These are phyloP conservation scores for Lethenteron reissneri DNA, from an alignment of 2,113 vertebrate species.

Conservation along the genomic window DNA sequence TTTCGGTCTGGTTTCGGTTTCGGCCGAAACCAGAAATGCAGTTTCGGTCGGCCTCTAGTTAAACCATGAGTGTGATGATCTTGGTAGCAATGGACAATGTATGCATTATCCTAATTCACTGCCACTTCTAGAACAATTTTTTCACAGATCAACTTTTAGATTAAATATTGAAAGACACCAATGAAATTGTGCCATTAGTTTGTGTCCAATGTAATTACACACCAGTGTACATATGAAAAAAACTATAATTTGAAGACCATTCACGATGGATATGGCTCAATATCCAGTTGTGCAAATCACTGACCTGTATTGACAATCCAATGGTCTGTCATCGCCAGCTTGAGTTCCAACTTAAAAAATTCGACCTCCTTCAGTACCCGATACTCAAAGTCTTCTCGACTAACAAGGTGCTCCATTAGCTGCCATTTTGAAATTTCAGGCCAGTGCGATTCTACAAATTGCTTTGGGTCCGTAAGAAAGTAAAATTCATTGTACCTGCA, in stretches of 20 bases:
- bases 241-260: not conserved
- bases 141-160: no score
- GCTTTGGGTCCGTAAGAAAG: slow-evolving; percentile 39
- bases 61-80: no score
- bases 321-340: slow-evolving; percentile 25
- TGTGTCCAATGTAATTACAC: not conserved
- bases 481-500: slow-evolving; percentile 35
- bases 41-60: no score
- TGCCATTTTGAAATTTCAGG: slow-evolving; percentile 36
- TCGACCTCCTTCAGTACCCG: slow-evolving; percentile 33
- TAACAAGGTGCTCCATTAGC: slow-evolving; percentile 21
- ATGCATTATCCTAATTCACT: no score
- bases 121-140: no score
- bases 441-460: slow-evolving; percentile 30
- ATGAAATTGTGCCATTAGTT: not conserved
- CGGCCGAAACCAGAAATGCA: no score
- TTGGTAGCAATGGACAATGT: no score
- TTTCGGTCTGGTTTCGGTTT: no score
- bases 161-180: no score
- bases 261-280: not conserved
- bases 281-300: not conserved
- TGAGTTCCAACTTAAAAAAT: slow-evolving; percentile 29
- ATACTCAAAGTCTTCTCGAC: slow-evolving; percentile 27
- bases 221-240: not conserved
- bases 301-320: slow-evolving; percentile 28